phyloP scores from a whole-genome alignment of 2,888 invertebrate genomes.

The Pandemis heparana region DNA sequence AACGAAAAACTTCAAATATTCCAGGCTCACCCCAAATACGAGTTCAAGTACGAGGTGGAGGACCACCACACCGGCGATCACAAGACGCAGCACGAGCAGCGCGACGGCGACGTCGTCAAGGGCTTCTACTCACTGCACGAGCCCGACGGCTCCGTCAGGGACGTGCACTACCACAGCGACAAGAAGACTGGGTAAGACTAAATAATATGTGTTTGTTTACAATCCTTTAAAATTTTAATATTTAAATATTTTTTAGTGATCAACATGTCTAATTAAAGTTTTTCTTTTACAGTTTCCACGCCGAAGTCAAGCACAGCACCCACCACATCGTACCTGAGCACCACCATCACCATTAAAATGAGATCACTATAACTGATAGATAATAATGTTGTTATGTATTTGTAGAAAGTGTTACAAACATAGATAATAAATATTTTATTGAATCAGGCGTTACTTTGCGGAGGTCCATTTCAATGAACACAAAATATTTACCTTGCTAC shows the following conservation, averaged over 20 bases:
- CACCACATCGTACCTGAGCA: too few species aligned
- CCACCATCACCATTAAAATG: too few species aligned
- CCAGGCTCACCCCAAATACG: conserved; percentile 60
- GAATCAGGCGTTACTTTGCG: too few species aligned
- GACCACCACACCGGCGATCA: conserved; percentile 80
- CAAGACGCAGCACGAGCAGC: conserved; percentile 76
- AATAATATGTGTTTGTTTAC: not conserved
- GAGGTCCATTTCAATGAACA: too few species aligned
- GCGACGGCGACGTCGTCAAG: conserved; percentile 84
- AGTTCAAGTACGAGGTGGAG: conserved; percentile 76
- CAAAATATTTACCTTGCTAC: too few species aligned
- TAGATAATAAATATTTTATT: too few species aligned
- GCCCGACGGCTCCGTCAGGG: conserved; percentile 76
- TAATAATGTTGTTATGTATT: too few species aligned
- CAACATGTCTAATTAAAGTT: too few species aligned
- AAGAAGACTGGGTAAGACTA: conserved; percentile 63
- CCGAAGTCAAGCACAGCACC: conserved; percentile 8
- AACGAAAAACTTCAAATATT: not conserved
- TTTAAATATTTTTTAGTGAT: too few species aligned
- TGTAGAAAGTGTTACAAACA: too few species aligned
- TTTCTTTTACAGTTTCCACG: conserved; percentile 9
- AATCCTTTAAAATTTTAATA: not conserved
- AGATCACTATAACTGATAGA: too few species aligned
- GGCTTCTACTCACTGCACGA: conserved; percentile 83
- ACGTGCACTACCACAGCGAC: conserved; percentile 60